Base-by-base conservation (phyloP, 2,113 vertebrate genomes). In the Poeciliopsis occidentalis region DNA sequence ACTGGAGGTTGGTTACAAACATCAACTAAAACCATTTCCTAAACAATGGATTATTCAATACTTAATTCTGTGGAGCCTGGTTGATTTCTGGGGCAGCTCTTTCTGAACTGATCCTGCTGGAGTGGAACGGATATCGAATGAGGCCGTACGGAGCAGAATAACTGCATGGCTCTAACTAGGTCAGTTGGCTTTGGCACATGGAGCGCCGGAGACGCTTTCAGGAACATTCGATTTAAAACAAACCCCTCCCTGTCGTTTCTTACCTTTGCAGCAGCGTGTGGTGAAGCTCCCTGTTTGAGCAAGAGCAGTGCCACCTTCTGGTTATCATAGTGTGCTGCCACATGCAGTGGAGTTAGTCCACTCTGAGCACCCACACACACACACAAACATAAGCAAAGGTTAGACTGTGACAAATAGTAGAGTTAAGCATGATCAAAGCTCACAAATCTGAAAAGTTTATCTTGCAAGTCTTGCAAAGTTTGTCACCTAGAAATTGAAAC, bases 281-380 rank as follows among this genome's bases (percentile, higher is more conserved):
- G 97, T 64, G 98, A 99, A 54, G 98, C 97, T 94, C 98, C 97
- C 94, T 99, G 97, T 94, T 99, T 96, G 95, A 99, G 94, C 78
- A 99, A 94, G 41, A 99, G 96, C 74, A 99, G 96, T 64, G 98
- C 98, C 95, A 99, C 97, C 94, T 99, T 99, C 95, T 99, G 98
- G 93, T 99, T 98, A 95, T 99, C 98, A 29, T 99, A 99, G 94
- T 99, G 98, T 12, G 97, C 96, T 78, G 98, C 98, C 86, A 99
- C 98, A 95, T 99, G 98, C 95, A 99, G 96, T 95, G 98, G 97
- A 90, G 98, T 99, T 96, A 99, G 94, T 90, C 98, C 98, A 92
- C 97, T 99, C 98, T 99, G 94, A 94, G 95, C 73, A 73, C 61
- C 76, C 64, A 85, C 74, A 47, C 44, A 41, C 39, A 37, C 34